Evolutionary conservation across 1,140 invertebrate genomes (phyloP), one percentile per base, ranked within the genome.

Genomic region (Cephus cinctus): DNA sequence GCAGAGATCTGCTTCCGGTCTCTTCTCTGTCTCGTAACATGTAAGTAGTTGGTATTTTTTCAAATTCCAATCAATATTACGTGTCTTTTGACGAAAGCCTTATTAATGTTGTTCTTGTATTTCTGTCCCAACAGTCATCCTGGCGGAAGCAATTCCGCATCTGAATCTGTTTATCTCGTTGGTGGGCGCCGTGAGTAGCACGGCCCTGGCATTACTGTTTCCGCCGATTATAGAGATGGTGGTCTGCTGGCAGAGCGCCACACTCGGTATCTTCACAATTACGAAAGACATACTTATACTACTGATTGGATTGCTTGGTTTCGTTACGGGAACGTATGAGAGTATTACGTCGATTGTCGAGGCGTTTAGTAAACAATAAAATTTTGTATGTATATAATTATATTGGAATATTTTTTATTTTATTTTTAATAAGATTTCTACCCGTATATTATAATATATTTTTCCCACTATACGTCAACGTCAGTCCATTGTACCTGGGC

Each of bases 141-240:
- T 95, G 32, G 93, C 93, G 0, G 83, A 88, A 49, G 78, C 84
- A 1, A 86, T 97, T 46, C 92, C 93, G 1, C 78, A 92, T 56
- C 75, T 98, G 39, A 88, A 89, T 31, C 75, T 92, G 1, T 87
- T 96, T 69, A 96, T 98, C 52, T 93, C 94, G 0, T 76, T 96
- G 31, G 87, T 96, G 32, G 94, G 94, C 2, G 91, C 94, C 0
- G 78, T 96, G 4, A 89, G 89, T 64, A 92, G 90, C 52, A 90
- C 90, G 19, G 85, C 89, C 0, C 75, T 96, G 35, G 92, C 93
- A 0, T 79, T 97, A 0, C 80, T 97, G 8, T 89, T 96, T 57
- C 94, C 94, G 1, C 89, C 94, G 2, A 71, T 95, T 11, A 86
- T 96, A 38, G 90, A 97, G 59, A 80, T 94, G 43, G 77, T 89